Percentiles rank a stretch among this genome's conserved stretches.
phyloP scores from a whole-genome alignment of 2,113 vertebrate species.

The Benitochromis conjunctus region DNA sequence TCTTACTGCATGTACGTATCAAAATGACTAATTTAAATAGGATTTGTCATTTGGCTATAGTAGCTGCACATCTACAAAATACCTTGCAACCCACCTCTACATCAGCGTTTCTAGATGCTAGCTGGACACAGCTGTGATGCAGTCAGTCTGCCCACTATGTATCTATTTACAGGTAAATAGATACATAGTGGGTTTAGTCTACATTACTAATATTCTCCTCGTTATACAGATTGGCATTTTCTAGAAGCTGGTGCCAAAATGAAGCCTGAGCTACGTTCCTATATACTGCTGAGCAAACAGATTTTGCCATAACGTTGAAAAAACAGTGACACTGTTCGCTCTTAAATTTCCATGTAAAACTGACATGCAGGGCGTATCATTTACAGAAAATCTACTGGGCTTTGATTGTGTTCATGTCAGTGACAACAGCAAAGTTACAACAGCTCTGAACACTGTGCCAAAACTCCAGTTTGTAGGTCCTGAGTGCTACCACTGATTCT shows the following conservation, averaged over 20 bases:
- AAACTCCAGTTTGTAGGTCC: neutral
- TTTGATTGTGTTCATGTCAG: neutral
- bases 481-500: neutral
- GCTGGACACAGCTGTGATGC: neutral
- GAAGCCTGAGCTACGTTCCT: neutral
- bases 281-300: neutral
- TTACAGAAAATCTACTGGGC: neutral
- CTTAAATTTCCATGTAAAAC: accelerated
- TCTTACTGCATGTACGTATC: neutral
- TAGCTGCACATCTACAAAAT: neutral
- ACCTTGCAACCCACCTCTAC: neutral
- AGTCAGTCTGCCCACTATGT: neutral
- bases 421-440: neutral
- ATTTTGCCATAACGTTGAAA: neutral
- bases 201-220: neutral
- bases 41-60: neutral
- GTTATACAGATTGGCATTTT: neutral
- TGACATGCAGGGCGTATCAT: neutral
- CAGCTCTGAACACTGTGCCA: neutral
- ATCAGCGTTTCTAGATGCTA: accelerated
- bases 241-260: neutral
- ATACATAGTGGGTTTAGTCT: neutral
- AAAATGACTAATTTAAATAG: neutral
- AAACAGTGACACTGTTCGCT: neutral
- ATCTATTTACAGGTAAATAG: neutral